A percentile compares a stretch with the other conserved stretches of the same genome.
These are phyloP conservation scores for Colius striatus DNA, from an alignment of 2,113 vertebrate genomes.

Conservation along the genomic window DNA sequence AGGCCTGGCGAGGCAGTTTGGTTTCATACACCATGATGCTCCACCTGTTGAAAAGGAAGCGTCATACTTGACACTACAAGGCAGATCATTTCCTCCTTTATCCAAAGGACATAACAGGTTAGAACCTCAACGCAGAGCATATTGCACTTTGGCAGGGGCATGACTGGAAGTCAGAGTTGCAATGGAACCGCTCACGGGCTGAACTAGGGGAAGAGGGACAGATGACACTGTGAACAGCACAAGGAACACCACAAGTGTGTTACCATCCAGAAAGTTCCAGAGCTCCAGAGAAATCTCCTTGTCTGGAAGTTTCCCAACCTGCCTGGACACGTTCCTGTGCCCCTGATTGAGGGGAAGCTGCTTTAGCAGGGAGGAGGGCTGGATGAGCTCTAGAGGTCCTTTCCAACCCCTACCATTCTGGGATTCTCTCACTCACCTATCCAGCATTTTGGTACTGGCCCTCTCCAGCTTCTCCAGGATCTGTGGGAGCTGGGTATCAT, in stretches of 20 bases:
- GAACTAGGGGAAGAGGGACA: neutral
- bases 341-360: no score
- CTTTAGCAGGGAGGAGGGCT: no score
- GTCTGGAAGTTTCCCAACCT: no score
- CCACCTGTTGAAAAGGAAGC: slow-evolving; percentile 81
- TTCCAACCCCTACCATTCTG: no score
- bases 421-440: slow-evolving; percentile 80
- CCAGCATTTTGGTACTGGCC: slow-evolving; percentile 97
- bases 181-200: neutral
- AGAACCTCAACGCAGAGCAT: neutral
- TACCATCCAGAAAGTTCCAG: no score
- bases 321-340: no score
- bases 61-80: neutral
- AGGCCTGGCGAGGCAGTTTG: slow-evolving; percentile 88
- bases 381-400: no score
- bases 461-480: slow-evolving; percentile 97
- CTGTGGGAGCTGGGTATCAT: slow-evolving; percentile 93
- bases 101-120: neutral
- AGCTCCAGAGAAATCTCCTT: no score
- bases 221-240: neutral
- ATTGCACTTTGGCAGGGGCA: neutral
- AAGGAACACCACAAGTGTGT: neutral
- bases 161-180: neutral
- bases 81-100: neutral
- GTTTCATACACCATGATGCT: slow-evolving; percentile 98